Conservation (phyloP, 2,888 invertebrate species). For the Autographa pulchrina region DNA sequence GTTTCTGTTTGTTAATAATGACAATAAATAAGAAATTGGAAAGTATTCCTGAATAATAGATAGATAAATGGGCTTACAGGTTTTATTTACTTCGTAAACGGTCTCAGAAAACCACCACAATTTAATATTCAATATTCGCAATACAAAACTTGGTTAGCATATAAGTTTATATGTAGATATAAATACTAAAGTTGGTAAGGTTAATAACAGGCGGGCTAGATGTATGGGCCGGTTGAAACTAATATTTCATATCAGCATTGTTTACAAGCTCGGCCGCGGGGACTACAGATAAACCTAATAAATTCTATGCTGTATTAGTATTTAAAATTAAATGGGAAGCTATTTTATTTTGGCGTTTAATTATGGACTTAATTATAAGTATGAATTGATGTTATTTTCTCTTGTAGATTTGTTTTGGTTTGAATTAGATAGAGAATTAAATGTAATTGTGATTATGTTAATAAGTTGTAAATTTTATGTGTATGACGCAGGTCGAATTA, state of each 20-base stretch:
- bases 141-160: constrained; percentile 48
- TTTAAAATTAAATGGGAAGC: constrained; percentile 54
- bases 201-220: constrained; percentile 68
- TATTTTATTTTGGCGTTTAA: constrained; percentile 48
- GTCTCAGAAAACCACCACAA: constrained; percentile 26
- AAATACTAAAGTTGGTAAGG: constrained; percentile 62
- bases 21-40: too few relatives aligned
- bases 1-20: too few relatives aligned
- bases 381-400: constrained; percentile 33
- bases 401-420: neutral
- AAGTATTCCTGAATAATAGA: too few relatives aligned
- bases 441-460: neutral
- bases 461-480: neutral
- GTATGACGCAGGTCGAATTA: neutral
- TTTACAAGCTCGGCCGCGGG: constrained; percentile 72
- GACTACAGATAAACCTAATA: constrained; percentile 66
- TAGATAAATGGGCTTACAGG: too few relatives aligned
- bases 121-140: constrained; percentile 52
- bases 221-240: constrained; percentile 72
- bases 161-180: constrained; percentile 39
- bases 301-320: constrained; percentile 61
- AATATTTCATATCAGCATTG: constrained; percentile 78
- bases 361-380: constrained; percentile 51
- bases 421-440: neutral
- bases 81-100: too few relatives aligned